Conservation (phyloP, 2,888 invertebrate genomes). For the Nomada fucata region DNA sequence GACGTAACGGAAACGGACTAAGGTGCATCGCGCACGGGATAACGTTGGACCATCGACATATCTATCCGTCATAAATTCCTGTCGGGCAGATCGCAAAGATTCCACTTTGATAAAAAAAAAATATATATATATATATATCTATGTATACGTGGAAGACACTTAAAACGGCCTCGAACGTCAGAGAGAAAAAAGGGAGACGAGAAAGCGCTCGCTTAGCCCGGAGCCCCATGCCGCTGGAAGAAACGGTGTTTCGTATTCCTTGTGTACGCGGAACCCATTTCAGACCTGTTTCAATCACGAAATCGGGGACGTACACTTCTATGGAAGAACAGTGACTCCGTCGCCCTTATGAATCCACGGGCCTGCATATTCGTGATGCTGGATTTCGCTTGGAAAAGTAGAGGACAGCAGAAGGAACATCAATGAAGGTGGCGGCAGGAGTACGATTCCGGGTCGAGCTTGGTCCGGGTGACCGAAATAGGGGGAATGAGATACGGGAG, state of each 20-base stretch:
- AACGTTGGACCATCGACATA: no score
- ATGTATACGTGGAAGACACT: background rate
- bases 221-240: slow-evolving; percentile 14
- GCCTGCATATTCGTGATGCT: background rate
- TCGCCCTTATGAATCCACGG: slow-evolving; percentile 15
- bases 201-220: slow-evolving; percentile 28
- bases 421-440: slow-evolving; percentile 47
- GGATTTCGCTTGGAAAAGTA: background rate
- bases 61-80: background rate
- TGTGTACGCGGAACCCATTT: slow-evolving; percentile 38
- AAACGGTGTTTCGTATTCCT: slow-evolving; percentile 44
- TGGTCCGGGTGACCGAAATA: slow-evolving; percentile 46
- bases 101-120: background rate
- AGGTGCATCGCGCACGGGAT: no score
- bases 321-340: background rate
- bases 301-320: slow-evolving; percentile 25
- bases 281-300: slow-evolving; percentile 40
- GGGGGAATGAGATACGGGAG: slow-evolving; percentile 26
- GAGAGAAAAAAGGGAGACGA: background rate
- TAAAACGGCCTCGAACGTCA: slow-evolving; percentile 9
- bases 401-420: slow-evolving; percentile 42
- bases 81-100: background rate
- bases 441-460: slow-evolving; percentile 53
- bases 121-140: no score
- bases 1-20: no score